Base-by-base conservation (phyloP, 2,888 invertebrate species). In the Archips xylosteana region DNA sequence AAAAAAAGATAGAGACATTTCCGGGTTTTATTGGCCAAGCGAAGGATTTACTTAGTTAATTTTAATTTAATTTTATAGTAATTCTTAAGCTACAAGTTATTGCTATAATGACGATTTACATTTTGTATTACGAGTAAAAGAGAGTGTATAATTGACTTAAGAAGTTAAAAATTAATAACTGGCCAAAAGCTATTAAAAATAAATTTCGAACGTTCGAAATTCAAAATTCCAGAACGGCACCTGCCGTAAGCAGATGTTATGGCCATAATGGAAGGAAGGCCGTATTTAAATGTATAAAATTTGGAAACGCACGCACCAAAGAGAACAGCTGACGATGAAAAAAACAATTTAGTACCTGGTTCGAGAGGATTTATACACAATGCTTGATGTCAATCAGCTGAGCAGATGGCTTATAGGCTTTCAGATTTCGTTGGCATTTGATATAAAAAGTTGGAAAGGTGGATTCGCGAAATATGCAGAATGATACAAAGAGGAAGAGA, bases 221-320 rank as follows among this genome's bases (percentile, higher is more conserved):
- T 85, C 78, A 80, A 86, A 87, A 89, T 89, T 87, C 87, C 87
- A 76, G 75, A 72, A 51, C 67, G 80, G 80, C 93, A 94, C 92
- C 92, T 94, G 93, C 91, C 78, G 73, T 63, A 75, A 68, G 89
- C 93, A 94, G 93, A 91, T 94, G 93, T 87, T 85, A 76, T 47
- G 54, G 75, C 79, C 79, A 79, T 81, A 81, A 86, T 86, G 84
- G 85, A 87, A 82, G 80, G 84, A 85, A 83, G 80, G 81, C 76
- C 77, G 73, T 78, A 76, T 77, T 76, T 70, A 67, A 80, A 82
- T 82, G 83, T 83, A 86, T 86, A 83, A 85, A 88, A 83, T 86
- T 91, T 88, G 84, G 86, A 85, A 87, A 86, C 86, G 87, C 87
- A 82, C 78, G 83, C 86, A 89, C 83, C 80, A 77, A 80, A 76